Conservation (phyloP, 2,113 vertebrate species). For the Stegastes partitus region DNA sequence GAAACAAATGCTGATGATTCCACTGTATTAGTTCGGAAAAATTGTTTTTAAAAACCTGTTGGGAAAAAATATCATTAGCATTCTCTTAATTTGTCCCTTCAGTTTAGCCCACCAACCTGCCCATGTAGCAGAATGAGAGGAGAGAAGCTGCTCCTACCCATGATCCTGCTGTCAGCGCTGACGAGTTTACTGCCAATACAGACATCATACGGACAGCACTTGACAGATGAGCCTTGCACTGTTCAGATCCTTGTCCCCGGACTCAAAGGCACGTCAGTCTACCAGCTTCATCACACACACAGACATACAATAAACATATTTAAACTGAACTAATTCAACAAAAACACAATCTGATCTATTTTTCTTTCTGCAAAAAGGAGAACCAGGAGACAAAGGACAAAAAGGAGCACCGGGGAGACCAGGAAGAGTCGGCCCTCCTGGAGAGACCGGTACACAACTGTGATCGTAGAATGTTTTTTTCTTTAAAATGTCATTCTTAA, state of each 20-base stretch:
- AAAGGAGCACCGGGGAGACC: slow-evolving; percentile 94
- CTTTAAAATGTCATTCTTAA: not conserved
- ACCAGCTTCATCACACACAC: not conserved
- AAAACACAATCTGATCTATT: not conserved
- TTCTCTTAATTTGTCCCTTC: slow-evolving; percentile 25
- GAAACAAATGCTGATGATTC: no score
- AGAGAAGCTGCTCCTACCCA: slow-evolving; percentile 80
- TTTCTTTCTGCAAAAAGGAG: slow-evolving; percentile 83
- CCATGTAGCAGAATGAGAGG: slow-evolving; percentile 87
- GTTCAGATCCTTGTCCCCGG: slow-evolving; percentile 97
- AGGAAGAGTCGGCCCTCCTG: slow-evolving; percentile 93
- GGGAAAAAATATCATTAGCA: no score
- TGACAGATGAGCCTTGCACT: slow-evolving; percentile 92
- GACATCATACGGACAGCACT: slow-evolving; percentile 86
- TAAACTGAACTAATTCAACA: not conserved
- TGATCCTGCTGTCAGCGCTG: slow-evolving; percentile 85
- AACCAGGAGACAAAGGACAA: slow-evolving; percentile 92
- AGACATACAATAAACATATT: not conserved
- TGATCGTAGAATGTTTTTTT: not conserved
- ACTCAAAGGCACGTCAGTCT: slow-evolving; percentile 90
- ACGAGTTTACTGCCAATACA: slow-evolving; percentile 86
- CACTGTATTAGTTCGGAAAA: not conserved
- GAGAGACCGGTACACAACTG: slow-evolving; percentile 89
- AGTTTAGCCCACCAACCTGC: slow-evolving; percentile 74
- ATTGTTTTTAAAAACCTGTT: no score